Evolutionary conservation across 2,113 vertebrate species (phyloP).

Genomic region (Pongo abelii): DNA sequence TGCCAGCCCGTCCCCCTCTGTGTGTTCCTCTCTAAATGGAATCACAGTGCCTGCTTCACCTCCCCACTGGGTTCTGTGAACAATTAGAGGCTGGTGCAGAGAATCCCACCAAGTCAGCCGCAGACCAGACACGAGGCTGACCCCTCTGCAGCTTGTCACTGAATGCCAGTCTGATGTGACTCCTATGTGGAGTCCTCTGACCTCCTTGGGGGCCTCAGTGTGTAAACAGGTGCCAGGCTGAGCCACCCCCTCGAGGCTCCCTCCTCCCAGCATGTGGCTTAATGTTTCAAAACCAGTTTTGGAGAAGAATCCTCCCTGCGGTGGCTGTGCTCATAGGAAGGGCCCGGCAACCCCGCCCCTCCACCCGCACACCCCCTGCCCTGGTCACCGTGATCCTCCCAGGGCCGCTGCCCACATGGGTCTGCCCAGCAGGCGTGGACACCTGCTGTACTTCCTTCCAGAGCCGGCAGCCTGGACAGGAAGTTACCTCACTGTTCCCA

Average conservation of each 20-base stretch:
- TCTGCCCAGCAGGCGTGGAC: background rate
- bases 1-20: background rate
- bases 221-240: background rate
- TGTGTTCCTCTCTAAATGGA: background rate
- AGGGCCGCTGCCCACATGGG: no score
- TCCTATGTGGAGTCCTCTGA: no score
- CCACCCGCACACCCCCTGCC: background rate
- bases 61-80: background rate
- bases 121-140: background rate
- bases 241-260: background rate
- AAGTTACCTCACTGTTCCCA: background rate
- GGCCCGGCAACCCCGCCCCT: rapidly evolving
- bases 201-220: background rate
- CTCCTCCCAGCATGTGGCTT: background rate
- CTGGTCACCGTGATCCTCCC: no score
- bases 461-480: background rate
- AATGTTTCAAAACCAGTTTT: background rate
- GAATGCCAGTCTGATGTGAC: background rate
- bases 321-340: rapidly evolving
- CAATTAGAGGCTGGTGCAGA: background rate
- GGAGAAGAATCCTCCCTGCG: background rate
- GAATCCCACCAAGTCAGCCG: background rate
- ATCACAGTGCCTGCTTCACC: background rate
- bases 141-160: background rate
- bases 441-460: background rate